Evolutionary conservation across 2,797 vertebrate genomes (phyloP), one percentile per base, ranked within the genome.

Genomic region (Rhinophrynus dorsalis): DNA sequence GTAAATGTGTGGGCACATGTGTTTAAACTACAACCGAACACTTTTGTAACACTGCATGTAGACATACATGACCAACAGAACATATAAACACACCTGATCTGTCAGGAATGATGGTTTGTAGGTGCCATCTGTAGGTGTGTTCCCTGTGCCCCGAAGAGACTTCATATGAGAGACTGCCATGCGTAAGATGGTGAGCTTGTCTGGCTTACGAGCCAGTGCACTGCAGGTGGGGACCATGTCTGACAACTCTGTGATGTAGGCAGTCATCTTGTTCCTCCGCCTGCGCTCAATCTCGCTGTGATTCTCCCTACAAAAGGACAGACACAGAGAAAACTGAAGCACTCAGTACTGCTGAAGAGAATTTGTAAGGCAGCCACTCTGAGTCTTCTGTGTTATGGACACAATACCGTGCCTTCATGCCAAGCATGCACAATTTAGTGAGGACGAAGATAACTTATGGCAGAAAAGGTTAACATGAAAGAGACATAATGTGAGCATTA

Each of bases 81-180:
- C n/a, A n/a, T n/a, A n/a, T n/a, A n/a, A n/a, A n/a, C 29, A 3
- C 81, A 98, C 96, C 96, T 99, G 95, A 80, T 99, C 97, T 0
- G 95, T 96, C 79, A 99, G 94, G 69, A 99, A 99, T 29, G 96
- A 96, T 0, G 97, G 97, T 70, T 98, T 99, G 81, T 97, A 97
- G 3, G 93, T 90, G 69, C 95, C 97, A 0, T 99, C 97, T 0
- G 94, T 83, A 26, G 92, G 90, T 18, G 94, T 96, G 78, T 91
- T 94, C 74, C 95, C 92, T 0, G 92, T 96, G 48, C 96, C 96
- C 1, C 95, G 86, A 61, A 99, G 88, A 5, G 94, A 93, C 76
- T 98, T 99, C 96, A 99, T 99, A 84, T 99, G 97, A 0, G 97
- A 98, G 35, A 98, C 97, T 0, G 97, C 97, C 97, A 99, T 99